phyloP scores from a whole-genome alignment of 1,140 invertebrate species.

The Brachystomella parvula region DNA sequence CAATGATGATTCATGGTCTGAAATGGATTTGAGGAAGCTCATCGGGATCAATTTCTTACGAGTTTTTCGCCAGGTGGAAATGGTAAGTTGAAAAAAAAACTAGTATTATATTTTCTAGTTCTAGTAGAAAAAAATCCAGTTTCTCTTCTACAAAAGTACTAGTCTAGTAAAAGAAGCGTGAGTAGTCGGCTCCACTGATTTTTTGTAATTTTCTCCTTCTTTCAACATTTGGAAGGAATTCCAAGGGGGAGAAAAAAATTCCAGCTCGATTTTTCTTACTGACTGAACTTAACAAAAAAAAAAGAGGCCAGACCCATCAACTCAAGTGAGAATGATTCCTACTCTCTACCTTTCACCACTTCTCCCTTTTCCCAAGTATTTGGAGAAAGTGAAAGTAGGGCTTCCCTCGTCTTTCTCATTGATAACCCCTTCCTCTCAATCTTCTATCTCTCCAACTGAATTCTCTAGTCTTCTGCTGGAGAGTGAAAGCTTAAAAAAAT shows the following conservation, averaged over 20 bases:
- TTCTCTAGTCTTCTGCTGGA: no score
- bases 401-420: no score
- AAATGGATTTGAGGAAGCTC: constrained; percentile 46
- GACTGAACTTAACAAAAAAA: background rate
- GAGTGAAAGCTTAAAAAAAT: no score
- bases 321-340: background rate
- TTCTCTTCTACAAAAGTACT: background rate
- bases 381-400: background rate
- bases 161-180: background rate
- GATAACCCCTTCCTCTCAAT: background rate
- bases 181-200: background rate
- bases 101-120: background rate
- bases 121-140: background rate
- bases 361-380: no score
- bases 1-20: constrained; percentile 43
- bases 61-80: constrained; percentile 47
- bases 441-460: background rate
- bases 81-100: constrained; percentile 40
- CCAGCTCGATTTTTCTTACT: background rate
- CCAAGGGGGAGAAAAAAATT: background rate
- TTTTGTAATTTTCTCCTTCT: background rate
- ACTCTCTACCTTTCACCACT: no score
- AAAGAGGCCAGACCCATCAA: background rate
- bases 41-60: constrained; percentile 47
- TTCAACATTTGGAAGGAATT: background rate